A percentile compares a stretch with the other conserved stretches of the same genome.
Conservation (phyloP, 2,113 vertebrate species). For the Mus musculus region GRCm39 chr7:54672001-54672500, state of each 20-base stretch:
- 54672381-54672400: background rate
- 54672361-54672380: background rate
- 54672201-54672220: background rate
- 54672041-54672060: background rate
- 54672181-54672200: background rate
- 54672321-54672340: background rate
- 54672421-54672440: background rate
- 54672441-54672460: background rate
- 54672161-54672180: background rate
- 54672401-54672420: background rate
- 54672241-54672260: background rate
- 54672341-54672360: background rate
- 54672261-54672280: background rate
- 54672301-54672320: background rate
- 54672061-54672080: background rate
- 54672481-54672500: background rate
- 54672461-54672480: background rate
- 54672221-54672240: background rate
- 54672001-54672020: background rate
- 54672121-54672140: background rate
- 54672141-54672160: background rate
- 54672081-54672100: background rate
- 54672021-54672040: background rate
- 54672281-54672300: background rate
- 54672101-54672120: background rate